Evolutionary conservation across 2,113 vertebrate species (phyloP).

Genomic region (Ammodytes dubius): DNA sequence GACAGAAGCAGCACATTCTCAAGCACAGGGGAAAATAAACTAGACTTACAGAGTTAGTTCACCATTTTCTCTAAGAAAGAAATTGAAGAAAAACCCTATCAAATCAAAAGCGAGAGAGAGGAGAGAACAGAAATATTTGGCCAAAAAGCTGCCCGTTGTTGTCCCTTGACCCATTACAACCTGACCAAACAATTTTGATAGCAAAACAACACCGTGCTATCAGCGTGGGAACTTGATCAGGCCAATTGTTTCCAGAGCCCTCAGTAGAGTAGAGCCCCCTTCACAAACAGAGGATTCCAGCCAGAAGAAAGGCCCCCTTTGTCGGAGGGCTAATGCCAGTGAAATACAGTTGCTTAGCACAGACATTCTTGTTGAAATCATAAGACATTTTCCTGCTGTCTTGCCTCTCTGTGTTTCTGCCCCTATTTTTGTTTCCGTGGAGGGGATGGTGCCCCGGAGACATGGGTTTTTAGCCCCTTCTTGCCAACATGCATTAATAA

Average conservation of each 20-base stretch:
- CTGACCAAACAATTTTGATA: conserved; percentile 23
- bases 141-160: neutral
- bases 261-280: conserved; percentile 79
- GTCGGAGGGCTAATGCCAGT: conserved; percentile 87
- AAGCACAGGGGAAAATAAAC: neutral
- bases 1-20: neutral
- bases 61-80: no score
- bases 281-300: conserved; percentile 83
- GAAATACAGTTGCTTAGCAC: conserved; percentile 90
- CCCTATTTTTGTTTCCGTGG: neutral
- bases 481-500: neutral
- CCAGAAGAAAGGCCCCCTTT: conserved; percentile 90
- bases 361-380: conserved; percentile 92
- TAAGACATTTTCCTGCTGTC: conserved; percentile 75
- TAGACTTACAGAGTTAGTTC: no score
- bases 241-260: conserved; percentile 89
- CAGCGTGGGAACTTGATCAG: conserved; percentile 91
- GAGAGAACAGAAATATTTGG: conserved; percentile 3
- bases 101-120: neutral
- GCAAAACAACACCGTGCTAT: conserved; percentile 67
- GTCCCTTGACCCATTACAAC: conserved; percentile 16
- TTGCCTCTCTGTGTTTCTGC: neutral
- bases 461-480: neutral
- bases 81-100: neutral
- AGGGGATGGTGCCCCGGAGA: conserved; percentile 16